phyloP scores from a whole-genome alignment of 2,888 invertebrate species.

The Lasioglossum lativentre region DNA sequence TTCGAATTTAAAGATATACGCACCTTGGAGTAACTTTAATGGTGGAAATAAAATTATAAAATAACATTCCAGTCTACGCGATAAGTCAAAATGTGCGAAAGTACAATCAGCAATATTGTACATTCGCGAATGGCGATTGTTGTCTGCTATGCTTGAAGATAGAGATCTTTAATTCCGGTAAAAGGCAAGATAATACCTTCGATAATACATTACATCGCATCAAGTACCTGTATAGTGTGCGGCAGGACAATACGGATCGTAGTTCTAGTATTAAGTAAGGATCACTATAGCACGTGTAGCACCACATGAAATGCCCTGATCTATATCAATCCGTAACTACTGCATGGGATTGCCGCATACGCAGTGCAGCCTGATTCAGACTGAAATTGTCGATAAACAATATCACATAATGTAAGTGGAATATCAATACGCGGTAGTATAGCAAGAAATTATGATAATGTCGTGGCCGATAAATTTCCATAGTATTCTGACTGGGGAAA shows the following conservation, averaged over 20 bases:
- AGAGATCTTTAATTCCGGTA: conserved; percentile 27
- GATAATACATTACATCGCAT: conserved; percentile 9
- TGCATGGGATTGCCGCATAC: conserved; percentile 23
- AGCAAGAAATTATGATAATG: not conserved
- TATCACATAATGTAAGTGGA: not conserved
- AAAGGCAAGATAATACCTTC: conserved; percentile 16
- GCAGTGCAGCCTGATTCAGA: conserved; percentile 12
- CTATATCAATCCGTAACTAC: conserved; percentile 46
- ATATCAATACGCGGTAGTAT: not conserved
- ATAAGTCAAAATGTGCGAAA: not conserved
- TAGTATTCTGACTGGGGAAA: no score
- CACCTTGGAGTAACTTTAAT: not conserved
- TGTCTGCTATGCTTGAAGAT: conserved; percentile 16
- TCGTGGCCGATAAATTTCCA: not conserved
- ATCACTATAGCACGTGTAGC: conserved; percentile 29
- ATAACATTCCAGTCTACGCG: no score
- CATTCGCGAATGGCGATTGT: not conserved
- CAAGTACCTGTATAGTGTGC: not conserved
- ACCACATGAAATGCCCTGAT: conserved; percentile 29
- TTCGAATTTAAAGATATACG: no score
- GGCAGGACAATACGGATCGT: conserved; percentile 11
- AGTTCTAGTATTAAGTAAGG: conserved; percentile 37
- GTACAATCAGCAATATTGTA: not conserved
- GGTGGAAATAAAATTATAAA: not conserved
- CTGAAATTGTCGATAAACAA: conserved; percentile 15